Conservation (phyloP, 30 jellyfish, hydroid and myxozoan species). For the Nemopilema nomurai region DNA sequence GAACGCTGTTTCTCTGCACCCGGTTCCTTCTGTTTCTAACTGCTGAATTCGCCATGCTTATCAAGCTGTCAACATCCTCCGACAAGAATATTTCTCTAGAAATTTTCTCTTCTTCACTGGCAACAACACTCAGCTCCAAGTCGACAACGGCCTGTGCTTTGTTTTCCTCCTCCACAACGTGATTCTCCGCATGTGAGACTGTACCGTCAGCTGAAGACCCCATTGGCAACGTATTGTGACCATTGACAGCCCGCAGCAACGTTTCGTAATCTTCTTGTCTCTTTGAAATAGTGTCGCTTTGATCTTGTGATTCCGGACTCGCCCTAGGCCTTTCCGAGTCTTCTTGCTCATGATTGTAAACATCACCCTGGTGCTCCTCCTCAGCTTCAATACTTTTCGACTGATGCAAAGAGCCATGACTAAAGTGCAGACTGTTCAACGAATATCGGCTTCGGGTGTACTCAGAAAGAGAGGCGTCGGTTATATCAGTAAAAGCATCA, state of each 20-base stretch:
- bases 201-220: neutral
- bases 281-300: neutral
- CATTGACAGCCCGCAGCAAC: neutral
- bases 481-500: conserved; percentile 77
- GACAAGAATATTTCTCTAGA: conserved; percentile 31
- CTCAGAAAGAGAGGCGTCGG: conserved; percentile 71
- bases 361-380: conserved; percentile 12
- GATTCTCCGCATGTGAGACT: neutral
- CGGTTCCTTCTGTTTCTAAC: conserved; percentile 82
- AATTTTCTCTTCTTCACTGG: conserved; percentile 34
- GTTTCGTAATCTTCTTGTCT: neutral
- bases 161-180: neutral
- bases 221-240: neutral
- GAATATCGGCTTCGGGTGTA: conserved; percentile 48
- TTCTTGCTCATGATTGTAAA: neutral
- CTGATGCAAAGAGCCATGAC: conserved; percentile 51
- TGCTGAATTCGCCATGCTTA: conserved; percentile 84
- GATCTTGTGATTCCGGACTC: neutral
- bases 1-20: conserved; percentile 34
- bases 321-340: neutral
- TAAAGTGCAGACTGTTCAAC: conserved; percentile 50
- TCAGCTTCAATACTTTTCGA: conserved; percentile 16
- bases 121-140: neutral
- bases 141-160: neutral
- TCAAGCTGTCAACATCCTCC: conserved; percentile 62